phyloP scores from a whole-genome alignment of 2,113 vertebrate genomes.

The Ophthalmolycus amberensis region DNA sequence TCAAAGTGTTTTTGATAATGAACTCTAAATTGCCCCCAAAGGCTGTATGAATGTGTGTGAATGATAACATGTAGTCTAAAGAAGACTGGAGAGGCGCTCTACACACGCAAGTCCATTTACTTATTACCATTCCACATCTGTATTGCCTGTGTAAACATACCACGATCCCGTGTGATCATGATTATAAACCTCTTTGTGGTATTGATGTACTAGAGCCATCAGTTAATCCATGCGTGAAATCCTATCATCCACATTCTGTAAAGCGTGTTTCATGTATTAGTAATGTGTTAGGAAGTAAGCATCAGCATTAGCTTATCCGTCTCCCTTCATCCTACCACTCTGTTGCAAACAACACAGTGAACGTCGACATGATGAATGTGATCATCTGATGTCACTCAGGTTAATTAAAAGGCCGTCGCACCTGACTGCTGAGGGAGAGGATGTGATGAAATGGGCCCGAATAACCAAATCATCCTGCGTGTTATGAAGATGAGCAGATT shows the following conservation, averaged over 20 bases:
- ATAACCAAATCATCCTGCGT: conserved; percentile 48
- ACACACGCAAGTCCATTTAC: not conserved
- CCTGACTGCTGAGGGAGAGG: conserved; percentile 73
- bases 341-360: conserved; percentile 45
- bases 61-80: not conserved
- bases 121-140: not conserved
- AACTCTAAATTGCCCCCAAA: not conserved
- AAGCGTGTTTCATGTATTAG: conserved; percentile 20
- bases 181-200: conserved; percentile 16
- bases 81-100: not conserved
- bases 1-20: not conserved
- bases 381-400: conserved; percentile 74
- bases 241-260: not conserved
- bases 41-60: not conserved
- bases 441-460: conserved; percentile 55
- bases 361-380: conserved; percentile 74
- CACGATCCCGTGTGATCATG: conserved; percentile 14
- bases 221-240: conserved; percentile 37
- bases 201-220: not conserved
- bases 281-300: conserved; percentile 6
- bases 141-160: conserved; percentile 18
- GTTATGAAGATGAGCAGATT: conserved; percentile 55
- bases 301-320: conserved; percentile 6
- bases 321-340: not conserved
- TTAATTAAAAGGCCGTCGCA: conserved; percentile 80